Evolutionary conservation across 2,888 invertebrate species (phyloP), one percentile per base, ranked within the genome.

Genomic region (Lampropteryx suffumata): DNA sequence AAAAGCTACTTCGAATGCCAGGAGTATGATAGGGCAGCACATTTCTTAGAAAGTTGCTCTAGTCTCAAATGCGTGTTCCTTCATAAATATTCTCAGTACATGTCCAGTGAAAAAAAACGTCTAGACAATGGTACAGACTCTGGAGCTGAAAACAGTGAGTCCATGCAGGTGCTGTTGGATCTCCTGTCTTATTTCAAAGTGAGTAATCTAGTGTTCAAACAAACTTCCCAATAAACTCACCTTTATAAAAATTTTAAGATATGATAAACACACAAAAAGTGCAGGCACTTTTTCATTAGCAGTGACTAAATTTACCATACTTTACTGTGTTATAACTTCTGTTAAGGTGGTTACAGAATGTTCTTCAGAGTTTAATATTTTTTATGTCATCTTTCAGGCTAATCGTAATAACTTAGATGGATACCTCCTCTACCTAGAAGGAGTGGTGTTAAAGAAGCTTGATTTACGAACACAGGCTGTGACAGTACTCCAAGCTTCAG

Each of bases 71-170:
- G 94, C 33, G 92, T 94, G 56, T 99, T 98, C 80, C 85, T 99
- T 17, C 94, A 96, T 76, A 93, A 95, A 63, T 99, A 98, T 79
- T 93, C 97, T 0, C 92, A 93, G 26, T 99, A 97, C 73, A 92
- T 97, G 90, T 96, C 97, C 0, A 94, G 95, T 56, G 98, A 98
- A 75, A 98, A 97, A 82, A 96, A 96, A 64, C 94, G 95, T 56
- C 84, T 97, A 40, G 98, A 98, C 75, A 96, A 96, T 69, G 71
- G 82, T 28, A 79, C 79, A 32, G 90, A 90, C 50, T 61, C 77
- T 0, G 85, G 84, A 24, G 61, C 73, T 8, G 89, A 89, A 57
- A 88, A 81, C 59, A 71, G 79, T 29, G 90, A 90, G 50, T 84
- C 82, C 11, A 86, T 82, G 28, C 89, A 89, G 75, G 87, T 84